Evolutionary conservation across 2,888 invertebrate species (phyloP), one percentile per base, ranked within the genome.

Genomic region (Schizotus pectinicornis): DNA sequence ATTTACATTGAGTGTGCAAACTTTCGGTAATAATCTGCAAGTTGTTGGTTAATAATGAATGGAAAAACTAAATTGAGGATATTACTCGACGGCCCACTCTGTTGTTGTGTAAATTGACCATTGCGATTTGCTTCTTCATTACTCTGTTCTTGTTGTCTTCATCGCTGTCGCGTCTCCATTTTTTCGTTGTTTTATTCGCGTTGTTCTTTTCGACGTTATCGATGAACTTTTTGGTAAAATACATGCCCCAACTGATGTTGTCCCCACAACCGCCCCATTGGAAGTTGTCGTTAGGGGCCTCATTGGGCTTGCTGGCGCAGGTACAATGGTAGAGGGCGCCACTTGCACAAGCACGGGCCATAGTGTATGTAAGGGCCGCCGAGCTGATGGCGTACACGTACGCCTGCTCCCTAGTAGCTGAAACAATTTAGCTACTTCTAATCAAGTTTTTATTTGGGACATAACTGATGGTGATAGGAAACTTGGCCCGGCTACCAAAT

Each of bases 241-340:
- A 83, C 54, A 86, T 85, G 1, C 89, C 91, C 83, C 89, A 90
- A 67, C 86, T 84, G 52, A 88, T 84, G 79, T 94, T 91, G 74
- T 94, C 93, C 0, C 91, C 90, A 76, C 94, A 94, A 31, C 94
- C 94, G 41, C 92, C 92, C 93, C 93, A 93, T 77, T 92, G 90
- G 81, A 91, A 92, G 61, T 87, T 82, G 0, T 86, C 88, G 54
- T 85, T 84, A 6, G 89, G 87, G 8, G 74, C 57, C 72, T 88
- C 87, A 54, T 84, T 83, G 0, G 91, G 91, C 13, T 89, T 86
- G 3, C 84, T 82, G 0, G 91, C 91, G 78, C 94, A 94, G 37
- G 90, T 88, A 80, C 94, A 94, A 45, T 89, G 88, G 7, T 88
- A 83, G 42, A 92, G 81, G 41, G 86, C 82, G 1, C 92, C 92